Percentiles rank a stretch among this genome's conserved stretches.
Conservation (phyloP, 1,140 invertebrate genomes). For the Drosophila ohnishii region DNA sequence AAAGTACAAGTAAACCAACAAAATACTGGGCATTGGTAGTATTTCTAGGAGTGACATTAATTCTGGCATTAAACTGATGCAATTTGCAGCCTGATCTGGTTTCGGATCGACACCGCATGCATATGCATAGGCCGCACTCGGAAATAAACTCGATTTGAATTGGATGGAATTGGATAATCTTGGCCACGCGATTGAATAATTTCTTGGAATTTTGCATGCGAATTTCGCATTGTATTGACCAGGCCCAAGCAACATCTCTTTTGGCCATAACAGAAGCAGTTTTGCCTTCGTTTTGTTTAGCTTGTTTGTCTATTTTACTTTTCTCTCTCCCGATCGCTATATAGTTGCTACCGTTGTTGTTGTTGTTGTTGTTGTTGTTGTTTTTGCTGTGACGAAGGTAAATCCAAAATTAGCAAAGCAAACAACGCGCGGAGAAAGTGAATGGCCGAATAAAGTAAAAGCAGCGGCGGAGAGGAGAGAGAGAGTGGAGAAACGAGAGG, state of each 20-base stretch:
- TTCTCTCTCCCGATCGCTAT: conserved; percentile 16
- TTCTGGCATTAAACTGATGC: conserved; percentile 1
- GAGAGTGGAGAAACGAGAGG: conserved; percentile 1
- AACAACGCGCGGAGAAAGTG: conserved; percentile 74
- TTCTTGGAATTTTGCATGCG: conserved; percentile 66
- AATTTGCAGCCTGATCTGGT: conserved; percentile 10
- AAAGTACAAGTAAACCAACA: no score
- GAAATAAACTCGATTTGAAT: conserved; percentile 37
- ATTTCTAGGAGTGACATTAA: conserved; percentile 14
- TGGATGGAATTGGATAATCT: conserved; percentile 55
- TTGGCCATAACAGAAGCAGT: conserved; percentile 13
- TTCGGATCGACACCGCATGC: neutral
- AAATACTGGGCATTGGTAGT: neutral
- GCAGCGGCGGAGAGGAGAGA: conserved; percentile 38
- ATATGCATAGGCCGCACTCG: conserved; percentile 6
- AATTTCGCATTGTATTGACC: conserved; percentile 20
- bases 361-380: conserved; percentile 1
- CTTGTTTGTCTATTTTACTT: conserved; percentile 58
- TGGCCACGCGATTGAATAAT: conserved; percentile 62
- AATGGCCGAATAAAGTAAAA: conserved; percentile 76
- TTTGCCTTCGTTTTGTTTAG: conserved; percentile 39
- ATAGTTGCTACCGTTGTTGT: neutral
- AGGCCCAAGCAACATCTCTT: conserved; percentile 10
- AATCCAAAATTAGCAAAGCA: conserved; percentile 76
- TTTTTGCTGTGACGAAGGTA: conserved; percentile 31